Base-by-base conservation (phyloP, 2,797 vertebrate species). In the Gallinago solitaria region DNA sequence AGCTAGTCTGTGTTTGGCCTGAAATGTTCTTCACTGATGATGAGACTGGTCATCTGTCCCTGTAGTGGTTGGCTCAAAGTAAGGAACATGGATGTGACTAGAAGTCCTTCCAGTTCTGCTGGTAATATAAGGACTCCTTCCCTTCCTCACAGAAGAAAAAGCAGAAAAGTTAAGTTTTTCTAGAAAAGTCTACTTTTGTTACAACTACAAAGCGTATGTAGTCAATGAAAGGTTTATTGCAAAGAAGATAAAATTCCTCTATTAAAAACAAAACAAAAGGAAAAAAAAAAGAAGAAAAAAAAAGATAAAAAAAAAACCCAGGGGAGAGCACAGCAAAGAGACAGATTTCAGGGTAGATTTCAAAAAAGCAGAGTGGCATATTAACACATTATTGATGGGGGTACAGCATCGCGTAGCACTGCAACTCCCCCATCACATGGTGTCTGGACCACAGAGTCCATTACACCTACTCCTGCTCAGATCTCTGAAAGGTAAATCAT, bases 401-500 rank as follows among this genome's bases (percentile, higher is more conserved):
- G 7, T 17, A 59, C n/a, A 79, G 60, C 24, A 63, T 19, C 0
- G 0, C 30, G 24, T 10, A 16, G 21, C 39, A 14, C 11, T n/a
- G 16, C 33, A 53, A 16, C 23, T 88, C 37, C 47, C 41, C 13
- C 12, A 5, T 50, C 65, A 27, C 2, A 0, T 19, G 28, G 41
- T 32, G 37, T 51, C 47, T 12, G 9, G 24, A 87, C 28, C 61
- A 85, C 71, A 89, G 68, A 68, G 15, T 16, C 45, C 33, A 39
- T 48, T 45, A 37, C 32, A 69, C 24, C 41, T 33, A 25, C 30
- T 57, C 47, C 77, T 2, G 0, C 56, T 65, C 51, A 39, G 13
- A 50, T 35, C 48, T 74, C 78, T 83, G 68, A 53, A 32, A 89
- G 93, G 39, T 67, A 89, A 90, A 83, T 73, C 67, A 87, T 27